phyloP scores from a whole-genome alignment of 2,888 invertebrate genomes.

The Rhopalosiphum nymphaeae region DNA sequence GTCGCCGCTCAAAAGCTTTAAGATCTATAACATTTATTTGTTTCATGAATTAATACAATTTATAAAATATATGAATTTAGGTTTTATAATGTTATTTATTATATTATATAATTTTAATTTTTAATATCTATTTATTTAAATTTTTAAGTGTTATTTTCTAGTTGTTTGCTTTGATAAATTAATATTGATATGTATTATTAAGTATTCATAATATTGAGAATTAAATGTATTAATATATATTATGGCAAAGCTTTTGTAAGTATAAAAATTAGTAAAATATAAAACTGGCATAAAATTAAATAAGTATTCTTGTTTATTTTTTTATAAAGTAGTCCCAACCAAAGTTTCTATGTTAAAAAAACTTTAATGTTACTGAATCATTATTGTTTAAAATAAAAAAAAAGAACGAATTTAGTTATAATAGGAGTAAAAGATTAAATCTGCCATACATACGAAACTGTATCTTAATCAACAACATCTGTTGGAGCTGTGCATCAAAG shows the following conservation, averaged over 20 bases:
- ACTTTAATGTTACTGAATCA: neutral
- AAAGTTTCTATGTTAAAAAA: neutral
- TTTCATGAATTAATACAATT: neutral
- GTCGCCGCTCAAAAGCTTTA: slow-evolving; percentile 95
- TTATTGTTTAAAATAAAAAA: neutral
- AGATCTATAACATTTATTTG: slow-evolving; percentile 79
- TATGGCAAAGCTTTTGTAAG: neutral
- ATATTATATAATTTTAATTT: neutral
- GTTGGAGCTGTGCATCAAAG: neutral
- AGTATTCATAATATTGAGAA: neutral
- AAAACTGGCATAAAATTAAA: neutral
- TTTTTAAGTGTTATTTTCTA: neutral
- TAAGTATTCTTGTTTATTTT: neutral
- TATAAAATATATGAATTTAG: neutral
- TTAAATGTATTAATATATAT: neutral
- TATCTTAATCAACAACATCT: neutral
- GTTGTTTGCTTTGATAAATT: neutral
- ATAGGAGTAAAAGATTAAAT: neutral
- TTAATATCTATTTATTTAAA: neutral
- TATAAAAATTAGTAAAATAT: neutral
- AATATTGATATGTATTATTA: neutral
- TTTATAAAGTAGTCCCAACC: neutral
- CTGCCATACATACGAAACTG: neutral
- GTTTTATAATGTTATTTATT: neutral
- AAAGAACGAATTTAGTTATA: neutral